Conservation (phyloP, 1,140 invertebrate genomes). For the Dinothrombium tinctorium region DNA sequence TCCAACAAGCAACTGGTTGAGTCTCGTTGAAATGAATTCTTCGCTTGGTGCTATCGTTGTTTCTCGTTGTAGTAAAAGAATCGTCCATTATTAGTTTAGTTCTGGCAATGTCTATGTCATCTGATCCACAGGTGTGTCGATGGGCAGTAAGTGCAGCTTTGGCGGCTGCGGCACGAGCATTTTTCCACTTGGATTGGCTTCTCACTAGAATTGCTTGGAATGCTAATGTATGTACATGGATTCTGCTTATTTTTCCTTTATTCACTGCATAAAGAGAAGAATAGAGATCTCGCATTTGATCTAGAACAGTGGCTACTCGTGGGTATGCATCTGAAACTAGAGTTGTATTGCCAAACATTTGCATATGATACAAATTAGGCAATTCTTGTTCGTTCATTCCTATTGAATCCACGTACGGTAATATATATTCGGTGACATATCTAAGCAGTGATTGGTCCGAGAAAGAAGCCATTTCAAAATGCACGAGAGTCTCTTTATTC, state of each 20-base stretch:
- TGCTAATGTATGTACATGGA: conserved; percentile 65
- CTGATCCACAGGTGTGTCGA: conserved; percentile 54
- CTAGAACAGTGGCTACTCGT: conserved; percentile 47
- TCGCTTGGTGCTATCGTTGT: conserved; percentile 20
- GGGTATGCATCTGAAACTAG: conserved; percentile 52
- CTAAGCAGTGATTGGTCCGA: conserved; percentile 40
- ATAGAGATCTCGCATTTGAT: conserved; percentile 44
- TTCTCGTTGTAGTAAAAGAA: conserved; percentile 46
- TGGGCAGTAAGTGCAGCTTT: conserved; percentile 62
- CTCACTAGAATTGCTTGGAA: conserved; percentile 58
- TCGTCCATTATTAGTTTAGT: conserved; percentile 49
- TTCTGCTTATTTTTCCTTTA: conserved; percentile 37
- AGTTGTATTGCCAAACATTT: conserved; percentile 42
- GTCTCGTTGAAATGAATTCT: conserved; percentile 35
- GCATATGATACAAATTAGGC: conserved; percentile 42
- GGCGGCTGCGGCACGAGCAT: conserved; percentile 48
- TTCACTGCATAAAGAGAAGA: conserved; percentile 13
- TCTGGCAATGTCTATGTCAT: conserved; percentile 39
- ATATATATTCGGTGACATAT: conserved; percentile 37
- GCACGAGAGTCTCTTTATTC: conserved; percentile 33
- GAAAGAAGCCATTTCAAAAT: conserved; percentile 73
- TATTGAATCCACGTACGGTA: conserved; percentile 55
- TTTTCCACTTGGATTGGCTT: conserved; percentile 41
- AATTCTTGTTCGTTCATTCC: conserved; percentile 76
- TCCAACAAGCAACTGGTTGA: conserved; percentile 54